These are phyloP conservation scores for Columba guinea DNA, from an alignment of 2,797 vertebrate genomes.

Conservation along the genomic window DNA sequence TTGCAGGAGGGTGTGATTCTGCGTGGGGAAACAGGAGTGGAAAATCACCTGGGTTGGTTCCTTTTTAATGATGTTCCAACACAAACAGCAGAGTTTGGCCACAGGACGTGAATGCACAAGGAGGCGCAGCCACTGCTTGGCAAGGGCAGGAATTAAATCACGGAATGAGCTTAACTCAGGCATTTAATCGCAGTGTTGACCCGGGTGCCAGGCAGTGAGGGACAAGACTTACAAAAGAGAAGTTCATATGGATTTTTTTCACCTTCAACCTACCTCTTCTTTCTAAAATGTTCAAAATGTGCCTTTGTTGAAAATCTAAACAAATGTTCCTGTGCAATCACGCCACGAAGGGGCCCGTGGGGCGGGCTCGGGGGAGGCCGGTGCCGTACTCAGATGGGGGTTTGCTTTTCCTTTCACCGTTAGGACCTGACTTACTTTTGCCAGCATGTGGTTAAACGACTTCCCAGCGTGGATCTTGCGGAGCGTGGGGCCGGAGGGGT, in stretches of 20 bases:
- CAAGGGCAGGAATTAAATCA: neutral
- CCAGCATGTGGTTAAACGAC: neutral
- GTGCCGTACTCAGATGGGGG: accelerated
- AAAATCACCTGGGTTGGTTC: neutral
- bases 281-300: neutral
- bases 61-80: neutral
- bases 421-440: neutral
- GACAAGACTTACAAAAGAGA: neutral
- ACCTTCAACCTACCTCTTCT: neutral
- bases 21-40: neutral
- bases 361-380: neutral
- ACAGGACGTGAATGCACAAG: neutral
- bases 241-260: neutral
- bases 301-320: neutral
- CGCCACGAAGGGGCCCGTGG: accelerated
- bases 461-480: neutral
- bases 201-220: neutral
- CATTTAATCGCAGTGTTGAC: neutral
- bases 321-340: neutral
- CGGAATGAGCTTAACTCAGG: accelerated
- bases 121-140: neutral
- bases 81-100: neutral
- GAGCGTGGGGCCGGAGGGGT: too few relatives aligned
- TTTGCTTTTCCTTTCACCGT: neutral
- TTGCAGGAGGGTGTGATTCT: neutral